Conservation (phyloP, 1,140 invertebrate genomes). For the Camponotus floridanus region DNA sequence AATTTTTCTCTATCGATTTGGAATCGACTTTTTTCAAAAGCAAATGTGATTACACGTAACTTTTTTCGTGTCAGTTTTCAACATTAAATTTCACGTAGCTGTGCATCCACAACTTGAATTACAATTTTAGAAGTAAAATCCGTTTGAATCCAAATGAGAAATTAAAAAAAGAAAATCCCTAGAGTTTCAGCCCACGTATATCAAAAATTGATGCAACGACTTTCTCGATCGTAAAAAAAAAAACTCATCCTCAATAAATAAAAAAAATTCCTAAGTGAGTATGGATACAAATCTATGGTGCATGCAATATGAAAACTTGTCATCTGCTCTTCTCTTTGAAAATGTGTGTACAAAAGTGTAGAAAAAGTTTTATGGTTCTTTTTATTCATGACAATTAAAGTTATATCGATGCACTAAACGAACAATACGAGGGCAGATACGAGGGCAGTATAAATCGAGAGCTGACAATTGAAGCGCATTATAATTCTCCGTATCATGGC, state of each 20-base stretch:
- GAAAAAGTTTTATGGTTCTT: not conserved
- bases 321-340: not conserved
- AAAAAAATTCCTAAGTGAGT: not conserved
- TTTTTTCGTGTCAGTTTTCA: not conserved
- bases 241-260: not conserved
- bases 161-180: not conserved
- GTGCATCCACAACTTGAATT: not conserved
- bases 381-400: not conserved
- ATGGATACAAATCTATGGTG: not conserved
- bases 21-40: not conserved
- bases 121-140: not conserved
- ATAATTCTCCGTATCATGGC: conserved; percentile 52
- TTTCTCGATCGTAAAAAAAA: not conserved
- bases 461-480: conserved; percentile 60
- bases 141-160: not conserved
- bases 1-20: not conserved
- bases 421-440: conserved; percentile 19
- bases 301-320: not conserved
- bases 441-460: conserved; percentile 54
- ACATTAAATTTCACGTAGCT: conserved; percentile 13
- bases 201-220: not conserved
- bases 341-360: not conserved
- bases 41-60: not conserved
- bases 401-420: conserved; percentile 34
- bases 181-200: not conserved